These are phyloP conservation scores for Spinibarbus caldwelli DNA, from an alignment of 2,797 vertebrate genomes.

Conservation along the genomic window DNA sequence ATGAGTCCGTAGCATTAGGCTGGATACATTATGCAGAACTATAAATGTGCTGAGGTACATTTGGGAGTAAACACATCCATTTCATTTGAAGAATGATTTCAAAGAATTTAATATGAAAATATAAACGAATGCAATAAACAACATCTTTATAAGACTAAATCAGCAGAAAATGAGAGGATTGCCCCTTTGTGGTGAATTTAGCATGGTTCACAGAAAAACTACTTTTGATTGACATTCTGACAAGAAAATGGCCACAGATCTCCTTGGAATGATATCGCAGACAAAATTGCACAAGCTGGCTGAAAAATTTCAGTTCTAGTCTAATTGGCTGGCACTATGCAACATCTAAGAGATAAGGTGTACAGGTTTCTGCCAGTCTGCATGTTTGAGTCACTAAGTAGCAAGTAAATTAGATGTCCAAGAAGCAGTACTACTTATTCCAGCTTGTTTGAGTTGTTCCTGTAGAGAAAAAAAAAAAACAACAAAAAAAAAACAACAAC, in stretches of 20 bases:
- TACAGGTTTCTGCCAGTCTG: not conserved
- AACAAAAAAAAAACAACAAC: too few relatives aligned
- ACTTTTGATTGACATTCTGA: not conserved
- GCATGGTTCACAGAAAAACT: not conserved
- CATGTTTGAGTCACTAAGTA: not conserved
- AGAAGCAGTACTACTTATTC: not conserved
- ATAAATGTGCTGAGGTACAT: conserved; percentile 23
- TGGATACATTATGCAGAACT: conserved; percentile 50
- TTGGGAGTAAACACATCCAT: conserved; percentile 28
- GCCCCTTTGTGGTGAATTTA: not conserved
- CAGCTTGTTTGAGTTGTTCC: not conserved
- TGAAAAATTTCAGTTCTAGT: not conserved
- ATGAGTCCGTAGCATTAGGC: conserved; percentile 49
- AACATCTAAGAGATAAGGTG: conserved; percentile 2
- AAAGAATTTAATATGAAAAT: conserved; percentile 10
- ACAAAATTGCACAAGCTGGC: not conserved
- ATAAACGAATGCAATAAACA: conserved; percentile 21
- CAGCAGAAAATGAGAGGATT: not conserved
- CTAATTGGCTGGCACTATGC: not conserved
- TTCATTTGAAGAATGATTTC: conserved; percentile 19
- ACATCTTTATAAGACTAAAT: not conserved
- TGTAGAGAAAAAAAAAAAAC: too few relatives aligned
- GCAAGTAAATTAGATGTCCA: not conserved
- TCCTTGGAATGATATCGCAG: not conserved
- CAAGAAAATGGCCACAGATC: conserved; percentile 5